phyloP scores from a whole-genome alignment of 2,797 vertebrate species.

The Fistularia commersonii region DNA sequence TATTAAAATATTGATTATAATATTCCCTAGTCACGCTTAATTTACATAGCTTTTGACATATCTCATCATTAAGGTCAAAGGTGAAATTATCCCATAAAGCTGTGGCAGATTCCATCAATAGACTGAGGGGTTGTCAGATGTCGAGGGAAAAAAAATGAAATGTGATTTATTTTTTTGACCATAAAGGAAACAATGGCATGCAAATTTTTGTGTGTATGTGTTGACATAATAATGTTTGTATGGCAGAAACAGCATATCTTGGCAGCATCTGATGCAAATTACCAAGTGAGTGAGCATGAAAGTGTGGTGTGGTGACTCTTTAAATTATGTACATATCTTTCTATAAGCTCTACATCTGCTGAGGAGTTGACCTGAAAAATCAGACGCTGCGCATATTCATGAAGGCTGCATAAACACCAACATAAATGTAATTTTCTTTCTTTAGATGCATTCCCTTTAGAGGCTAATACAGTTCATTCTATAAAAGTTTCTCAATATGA shows the following conservation, averaged over 20 bases:
- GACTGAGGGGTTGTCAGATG: conserved; percentile 32
- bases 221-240: conserved; percentile 4
- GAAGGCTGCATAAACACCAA: conserved; percentile 3
- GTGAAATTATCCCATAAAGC: conserved; percentile 38
- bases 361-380: conserved; percentile 5
- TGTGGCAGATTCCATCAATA: conserved; percentile 45
- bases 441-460: too few species aligned
- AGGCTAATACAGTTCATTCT: not conserved
- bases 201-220: conserved; percentile 7
- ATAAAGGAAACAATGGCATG: conserved; percentile 15
- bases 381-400: conserved; percentile 15
- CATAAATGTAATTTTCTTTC: not conserved
- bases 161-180: too few species aligned
- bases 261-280: conserved; percentile 25
- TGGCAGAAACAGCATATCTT: conserved; percentile 27
- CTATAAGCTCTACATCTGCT: conserved; percentile 8
- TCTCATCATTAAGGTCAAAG: conserved; percentile 33
- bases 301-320: not conserved
- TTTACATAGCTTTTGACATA: conserved; percentile 25
- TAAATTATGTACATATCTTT: conserved; percentile 36
- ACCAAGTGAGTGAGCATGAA: conserved; percentile 8
- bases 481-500: not conserved
- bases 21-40: conserved; percentile 20
- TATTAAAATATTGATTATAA: conserved; percentile 54
- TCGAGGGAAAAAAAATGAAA: conserved; percentile 24